Conservation (phyloP, 2,113 vertebrate species). For the Ptilonorhynchus violaceus region DNA sequence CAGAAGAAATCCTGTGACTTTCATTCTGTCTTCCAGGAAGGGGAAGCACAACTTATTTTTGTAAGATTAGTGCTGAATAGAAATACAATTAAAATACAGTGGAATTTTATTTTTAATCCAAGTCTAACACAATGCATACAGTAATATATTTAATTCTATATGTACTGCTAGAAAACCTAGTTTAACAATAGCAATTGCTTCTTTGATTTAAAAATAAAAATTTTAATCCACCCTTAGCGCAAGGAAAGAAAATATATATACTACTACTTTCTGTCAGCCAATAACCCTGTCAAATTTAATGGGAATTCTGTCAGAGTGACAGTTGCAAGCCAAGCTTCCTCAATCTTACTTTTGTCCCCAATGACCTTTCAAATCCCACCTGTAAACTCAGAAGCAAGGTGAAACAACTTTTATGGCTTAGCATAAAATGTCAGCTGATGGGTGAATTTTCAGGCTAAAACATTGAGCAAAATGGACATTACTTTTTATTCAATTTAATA, state of each 20-base stretch:
- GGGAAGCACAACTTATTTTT: not conserved
- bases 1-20: not conserved
- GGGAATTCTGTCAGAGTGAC: slow-evolving; percentile 8
- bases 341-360: not conserved
- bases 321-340: not conserved
- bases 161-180: not conserved
- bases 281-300: not conserved
- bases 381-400: not conserved
- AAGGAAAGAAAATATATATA: not conserved
- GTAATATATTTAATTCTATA: not conserved
- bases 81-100: not conserved
- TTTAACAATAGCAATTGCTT: not conserved
- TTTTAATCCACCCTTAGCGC: not conserved
- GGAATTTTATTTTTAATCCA: not conserved
- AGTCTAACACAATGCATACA: not conserved
- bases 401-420: not conserved
- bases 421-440: not conserved
- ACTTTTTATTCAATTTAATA: slow-evolving; percentile 3
- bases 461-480: not conserved
- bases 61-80: not conserved
- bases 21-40: not conserved
- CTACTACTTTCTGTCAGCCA: not conserved
- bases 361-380: slow-evolving; percentile 6
- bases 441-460: not conserved
- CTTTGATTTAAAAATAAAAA: not conserved